Conservation (phyloP, 2,888 invertebrate species). For the Plagodis dolabraria region DNA sequence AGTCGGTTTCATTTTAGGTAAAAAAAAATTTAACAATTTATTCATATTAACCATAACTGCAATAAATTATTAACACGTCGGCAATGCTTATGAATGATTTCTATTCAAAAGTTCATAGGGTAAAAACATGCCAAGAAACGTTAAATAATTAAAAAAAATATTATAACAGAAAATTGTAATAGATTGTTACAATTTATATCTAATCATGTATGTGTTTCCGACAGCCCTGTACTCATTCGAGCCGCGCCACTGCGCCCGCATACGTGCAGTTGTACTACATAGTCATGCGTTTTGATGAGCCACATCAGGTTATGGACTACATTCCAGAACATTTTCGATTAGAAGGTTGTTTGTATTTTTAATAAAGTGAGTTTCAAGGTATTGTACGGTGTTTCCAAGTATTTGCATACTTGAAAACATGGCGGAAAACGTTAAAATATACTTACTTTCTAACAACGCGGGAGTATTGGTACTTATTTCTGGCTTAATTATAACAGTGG, state of each 20-base stretch:
- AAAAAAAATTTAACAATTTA: no score
- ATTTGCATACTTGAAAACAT: no score
- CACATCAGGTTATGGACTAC: slow-evolving; percentile 44
- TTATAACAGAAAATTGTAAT: not conserved
- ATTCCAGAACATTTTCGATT: slow-evolving; percentile 27
- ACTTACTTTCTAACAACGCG: no score
- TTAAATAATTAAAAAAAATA: not conserved
- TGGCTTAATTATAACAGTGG: no score
- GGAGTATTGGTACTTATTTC: no score
- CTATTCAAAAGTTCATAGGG: no score
- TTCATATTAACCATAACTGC: no score
- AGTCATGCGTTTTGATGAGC: slow-evolving; percentile 70
- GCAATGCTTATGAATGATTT: no score
- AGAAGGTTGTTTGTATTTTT: not conserved
- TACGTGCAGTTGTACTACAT: slow-evolving; percentile 39
- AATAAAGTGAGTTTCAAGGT: not conserved
- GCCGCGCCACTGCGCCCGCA: slow-evolving; percentile 43
- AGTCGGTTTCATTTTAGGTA: no score
- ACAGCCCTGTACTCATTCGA: slow-evolving; percentile 35
- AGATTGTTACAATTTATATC: not conserved
- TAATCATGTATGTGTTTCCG: not conserved
- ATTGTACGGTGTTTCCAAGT: no score
- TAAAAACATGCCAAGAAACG: not conserved
- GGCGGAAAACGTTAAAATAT: no score
- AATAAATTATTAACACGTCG: no score